These are phyloP conservation scores for Tinea trinotella DNA, from an alignment of 2,888 invertebrate species.

Conservation along the genomic window DNA sequence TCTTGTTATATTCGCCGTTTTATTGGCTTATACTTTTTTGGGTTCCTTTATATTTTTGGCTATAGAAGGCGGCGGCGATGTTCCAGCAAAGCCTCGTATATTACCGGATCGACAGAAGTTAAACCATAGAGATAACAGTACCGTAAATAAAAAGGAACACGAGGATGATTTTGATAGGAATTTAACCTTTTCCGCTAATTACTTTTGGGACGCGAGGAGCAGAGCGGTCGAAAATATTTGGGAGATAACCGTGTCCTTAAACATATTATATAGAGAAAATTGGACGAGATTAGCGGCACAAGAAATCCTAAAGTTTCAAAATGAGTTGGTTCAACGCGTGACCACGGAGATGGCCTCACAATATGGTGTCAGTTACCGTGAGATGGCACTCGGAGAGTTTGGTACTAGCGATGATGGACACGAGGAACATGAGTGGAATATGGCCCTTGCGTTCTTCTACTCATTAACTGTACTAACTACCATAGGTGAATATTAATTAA, in stretches of 20 bases:
- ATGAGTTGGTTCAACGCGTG: constrained; percentile 84
- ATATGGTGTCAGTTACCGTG: constrained; percentile 66
- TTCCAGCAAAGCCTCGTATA: constrained; percentile 63
- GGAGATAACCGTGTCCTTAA: constrained; percentile 90
- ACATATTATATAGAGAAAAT: constrained; percentile 90
- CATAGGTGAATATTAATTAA: constrained; percentile 77
- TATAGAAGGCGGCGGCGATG: constrained; percentile 80
- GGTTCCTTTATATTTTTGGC: constrained; percentile 89
- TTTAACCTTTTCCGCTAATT: constrained; percentile 56
- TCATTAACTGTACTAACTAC: constrained; percentile 95
- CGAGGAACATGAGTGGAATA: constrained; percentile 86
- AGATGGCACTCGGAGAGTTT: constrained; percentile 66
- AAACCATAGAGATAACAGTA: constrained; percentile 60
- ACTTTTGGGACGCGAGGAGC: constrained; percentile 65
- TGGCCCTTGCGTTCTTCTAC: constrained; percentile 93
- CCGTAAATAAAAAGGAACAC: constrained; percentile 45
- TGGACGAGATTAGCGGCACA: constrained; percentile 88
- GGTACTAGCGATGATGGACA: constrained; percentile 48
- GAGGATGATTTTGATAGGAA: constrained; percentile 59
- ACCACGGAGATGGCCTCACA: constrained; percentile 81
- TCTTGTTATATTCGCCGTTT: constrained; percentile 84
- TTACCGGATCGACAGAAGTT: constrained; percentile 65
- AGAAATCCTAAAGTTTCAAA: constrained; percentile 86
- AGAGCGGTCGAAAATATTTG: constrained; percentile 89
- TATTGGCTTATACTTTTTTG: constrained; percentile 83